Base-by-base conservation (phyloP, 2,113 vertebrate genomes). In the Psephotus haematonotus region DNA sequence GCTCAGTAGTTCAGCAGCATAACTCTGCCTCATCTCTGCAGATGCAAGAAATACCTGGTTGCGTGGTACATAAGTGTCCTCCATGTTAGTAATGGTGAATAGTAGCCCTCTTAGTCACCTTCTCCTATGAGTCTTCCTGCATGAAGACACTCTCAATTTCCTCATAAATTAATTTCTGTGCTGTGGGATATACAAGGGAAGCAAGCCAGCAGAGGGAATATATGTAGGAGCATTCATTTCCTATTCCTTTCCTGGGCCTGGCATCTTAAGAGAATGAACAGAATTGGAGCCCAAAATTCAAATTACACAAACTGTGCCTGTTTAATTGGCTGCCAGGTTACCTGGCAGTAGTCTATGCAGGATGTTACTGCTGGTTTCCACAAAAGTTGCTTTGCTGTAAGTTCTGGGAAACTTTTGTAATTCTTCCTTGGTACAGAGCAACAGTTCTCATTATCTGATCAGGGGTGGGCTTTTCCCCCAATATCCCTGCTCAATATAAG, bases 391-490 rank as follows among this genome's bases (percentile, higher is more conserved):
- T 41, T 43, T 90, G 29, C 35, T 87, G 47, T 17, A 92, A 53
- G 17, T 68, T 91, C 47, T 65, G 18, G 31, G 12, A 13, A 78
- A 7, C 47, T 79, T 79, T 39, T 88, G 39, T 72, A 81, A 43
- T 50, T 43, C 17, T 82, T 85, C 28, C n/a, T 82, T 39, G 20
- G 11, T 55, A 22, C 7, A 76, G 10, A 64, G 29, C 23, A 67
- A 31, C 13, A 1, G 6, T 75, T 27, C 17, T 37, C 11, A 17
- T 24, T 33, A 44, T 64, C 37, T 69, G 33, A 35, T 50, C 0
- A 0, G 9, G 39, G 57, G 0, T 43, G 17, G 33, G 24, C 13
- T 90, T 75, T 47, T 47, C n/a, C 57, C n/a, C 3, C 6, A 3
- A 47, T 16, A 55, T 79, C 9, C 24, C 24, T 68, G 24, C 57